Conservation (phyloP, 2,113 vertebrate species). For the Cynocephalus volans region DNA sequence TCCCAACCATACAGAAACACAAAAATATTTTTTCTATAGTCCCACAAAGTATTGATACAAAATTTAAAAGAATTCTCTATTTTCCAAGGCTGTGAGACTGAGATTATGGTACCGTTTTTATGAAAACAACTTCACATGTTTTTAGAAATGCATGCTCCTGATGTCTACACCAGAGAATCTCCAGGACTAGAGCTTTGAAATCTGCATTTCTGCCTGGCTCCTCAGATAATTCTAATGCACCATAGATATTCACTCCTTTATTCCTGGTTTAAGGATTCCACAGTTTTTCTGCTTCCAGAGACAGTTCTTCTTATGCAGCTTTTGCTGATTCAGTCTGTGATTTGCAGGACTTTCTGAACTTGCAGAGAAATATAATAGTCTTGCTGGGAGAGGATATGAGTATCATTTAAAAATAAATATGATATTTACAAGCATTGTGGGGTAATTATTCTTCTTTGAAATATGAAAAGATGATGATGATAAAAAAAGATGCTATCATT, state of each 20-base stretch:
- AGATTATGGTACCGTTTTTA: neutral
- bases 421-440: constrained; percentile 48
- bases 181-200: neutral
- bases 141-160: neutral
- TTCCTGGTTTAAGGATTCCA: neutral
- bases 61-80: neutral
- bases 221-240: neutral
- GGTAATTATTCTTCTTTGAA: constrained; percentile 18
- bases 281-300: neutral
- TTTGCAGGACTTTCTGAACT: neutral
- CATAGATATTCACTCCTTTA: neutral
- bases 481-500: neutral
- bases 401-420: constrained; percentile 60
- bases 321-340: neutral
- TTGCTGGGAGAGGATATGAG: neutral
- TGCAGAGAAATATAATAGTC: constrained; percentile 9
- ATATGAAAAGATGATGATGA: constrained; percentile 21
- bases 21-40: neutral
- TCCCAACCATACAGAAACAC: neutral
- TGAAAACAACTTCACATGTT: neutral
- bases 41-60: neutral
- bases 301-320: neutral
- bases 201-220: neutral
- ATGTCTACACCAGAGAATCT: neutral
- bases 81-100: neutral